Conservation (phyloP, 2,888 invertebrate species). For the Hirtodrosophila confusa region DNA sequence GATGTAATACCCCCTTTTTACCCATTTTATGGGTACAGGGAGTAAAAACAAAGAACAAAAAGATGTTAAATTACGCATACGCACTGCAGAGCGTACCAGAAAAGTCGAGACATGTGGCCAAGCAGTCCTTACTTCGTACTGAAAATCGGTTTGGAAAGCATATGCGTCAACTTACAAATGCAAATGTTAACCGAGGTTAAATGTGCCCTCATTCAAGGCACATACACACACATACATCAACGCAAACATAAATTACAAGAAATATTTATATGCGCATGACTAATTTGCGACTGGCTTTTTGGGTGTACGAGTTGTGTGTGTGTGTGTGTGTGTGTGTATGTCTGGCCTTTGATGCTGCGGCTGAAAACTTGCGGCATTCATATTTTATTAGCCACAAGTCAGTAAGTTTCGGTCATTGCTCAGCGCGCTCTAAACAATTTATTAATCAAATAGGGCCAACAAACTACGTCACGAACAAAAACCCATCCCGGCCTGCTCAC, state of each 20-base stretch:
- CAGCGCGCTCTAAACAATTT: slow-evolving; percentile 74
- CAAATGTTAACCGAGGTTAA: slow-evolving; percentile 69
- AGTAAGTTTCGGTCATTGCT: slow-evolving; percentile 70
- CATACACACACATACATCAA: slow-evolving; percentile 47
- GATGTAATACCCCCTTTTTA: too few species aligned
- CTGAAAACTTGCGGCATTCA: slow-evolving; percentile 71
- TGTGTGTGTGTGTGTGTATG: slow-evolving; percentile 10
- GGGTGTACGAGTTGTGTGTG: slow-evolving; percentile 4
- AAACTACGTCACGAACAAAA: slow-evolving; percentile 14
- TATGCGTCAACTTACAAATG: slow-evolving; percentile 57
- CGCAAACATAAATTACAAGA: slow-evolving; percentile 66
- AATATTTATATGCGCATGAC: slow-evolving; percentile 71
- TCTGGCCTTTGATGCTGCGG: slow-evolving; percentile 63
- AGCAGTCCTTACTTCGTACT: not conserved
- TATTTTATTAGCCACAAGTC: slow-evolving; percentile 77
- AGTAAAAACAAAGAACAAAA: slow-evolving; percentile 29
- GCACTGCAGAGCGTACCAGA: slow-evolving; percentile 33
- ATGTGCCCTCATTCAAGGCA: slow-evolving; percentile 50
- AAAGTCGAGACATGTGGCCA: slow-evolving; percentile 10
- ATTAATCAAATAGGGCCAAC: slow-evolving; percentile 69
- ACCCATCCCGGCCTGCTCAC: not conserved
- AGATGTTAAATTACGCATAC: slow-evolving; percentile 62
- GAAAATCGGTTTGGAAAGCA: slow-evolving; percentile 35
- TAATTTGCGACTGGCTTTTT: slow-evolving; percentile 62
- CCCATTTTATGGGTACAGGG: too few species aligned